phyloP scores from a whole-genome alignment of 2,888 invertebrate genomes.

The Acleris literana region DNA sequence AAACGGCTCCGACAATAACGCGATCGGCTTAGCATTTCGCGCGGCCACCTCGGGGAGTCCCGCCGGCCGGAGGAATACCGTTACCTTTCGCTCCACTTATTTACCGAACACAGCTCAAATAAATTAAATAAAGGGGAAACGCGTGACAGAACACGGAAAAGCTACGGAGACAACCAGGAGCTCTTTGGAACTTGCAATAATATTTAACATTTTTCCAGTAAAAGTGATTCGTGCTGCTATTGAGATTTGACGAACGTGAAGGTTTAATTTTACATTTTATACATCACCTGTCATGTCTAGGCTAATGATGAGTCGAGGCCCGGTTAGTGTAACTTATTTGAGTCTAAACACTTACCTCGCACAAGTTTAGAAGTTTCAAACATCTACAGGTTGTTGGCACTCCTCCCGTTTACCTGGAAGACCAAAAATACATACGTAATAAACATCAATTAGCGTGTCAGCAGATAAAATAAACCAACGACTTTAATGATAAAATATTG shows the following conservation, averaged over 20 bases:
- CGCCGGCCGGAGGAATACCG: constrained; percentile 54
- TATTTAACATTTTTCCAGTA: constrained; percentile 3
- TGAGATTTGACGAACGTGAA: no score
- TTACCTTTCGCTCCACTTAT: constrained; percentile 69
- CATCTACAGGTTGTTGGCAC: constrained; percentile 80
- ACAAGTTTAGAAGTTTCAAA: constrained; percentile 53
- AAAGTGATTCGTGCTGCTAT: neutral
- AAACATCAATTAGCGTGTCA: constrained; percentile 54
- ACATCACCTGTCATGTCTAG: no score
- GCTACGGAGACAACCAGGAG: constrained; percentile 48
- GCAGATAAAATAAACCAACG: constrained; percentile 18
- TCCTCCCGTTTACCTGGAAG: constrained; percentile 69
- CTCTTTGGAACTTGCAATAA: constrained; percentile 38
- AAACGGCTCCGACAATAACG: constrained; percentile 65
- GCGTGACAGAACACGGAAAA: constrained; percentile 59
- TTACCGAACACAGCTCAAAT: constrained; percentile 71
- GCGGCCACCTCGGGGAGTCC: constrained; percentile 53
- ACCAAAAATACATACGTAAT: constrained; percentile 56
- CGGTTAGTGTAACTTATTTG: no score
- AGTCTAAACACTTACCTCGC: no score
- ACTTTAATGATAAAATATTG: constrained; percentile 32
- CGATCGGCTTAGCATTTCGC: constrained; percentile 65
- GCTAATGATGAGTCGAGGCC: no score
- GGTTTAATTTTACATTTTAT: no score
- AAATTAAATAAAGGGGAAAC: constrained; percentile 75